Conservation (phyloP, 2,888 invertebrate species). For the Drepanosiphum platanoidis region DNA sequence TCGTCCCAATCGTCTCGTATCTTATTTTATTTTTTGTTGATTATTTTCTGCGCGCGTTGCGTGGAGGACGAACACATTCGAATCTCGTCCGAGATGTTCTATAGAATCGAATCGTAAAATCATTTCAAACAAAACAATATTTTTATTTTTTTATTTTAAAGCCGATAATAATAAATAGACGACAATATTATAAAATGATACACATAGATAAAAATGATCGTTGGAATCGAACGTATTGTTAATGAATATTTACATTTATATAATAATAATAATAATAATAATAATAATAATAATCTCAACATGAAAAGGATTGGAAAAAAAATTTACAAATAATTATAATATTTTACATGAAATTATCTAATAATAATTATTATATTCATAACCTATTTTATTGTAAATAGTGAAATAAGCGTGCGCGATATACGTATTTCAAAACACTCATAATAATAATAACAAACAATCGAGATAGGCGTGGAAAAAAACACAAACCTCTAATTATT, state of each 20-base stretch:
- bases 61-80: too few species aligned
- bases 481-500: not conserved
- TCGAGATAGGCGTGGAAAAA: not conserved
- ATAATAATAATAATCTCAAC: conserved; percentile 7
- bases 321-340: conserved; percentile 27
- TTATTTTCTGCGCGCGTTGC: too few species aligned
- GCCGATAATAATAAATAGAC: not conserved
- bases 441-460: not conserved
- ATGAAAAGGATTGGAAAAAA: not conserved
- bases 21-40: too few species aligned
- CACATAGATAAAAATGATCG: not conserved
- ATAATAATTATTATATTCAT: not conserved
- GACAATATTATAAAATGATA: not conserved
- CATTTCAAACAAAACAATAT: not conserved
- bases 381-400: not conserved
- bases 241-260: conserved; percentile 24
- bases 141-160: not conserved
- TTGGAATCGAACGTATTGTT: not conserved
- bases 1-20: too few species aligned
- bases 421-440: not conserved
- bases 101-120: too few species aligned
- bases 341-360: conserved; percentile 24
- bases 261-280: not conserved
- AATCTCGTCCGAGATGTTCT: too few species aligned
- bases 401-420: not conserved